Evolutionary conservation across 1,140 invertebrate genomes (phyloP).

Genomic region (Drosophila bocki): DNA sequence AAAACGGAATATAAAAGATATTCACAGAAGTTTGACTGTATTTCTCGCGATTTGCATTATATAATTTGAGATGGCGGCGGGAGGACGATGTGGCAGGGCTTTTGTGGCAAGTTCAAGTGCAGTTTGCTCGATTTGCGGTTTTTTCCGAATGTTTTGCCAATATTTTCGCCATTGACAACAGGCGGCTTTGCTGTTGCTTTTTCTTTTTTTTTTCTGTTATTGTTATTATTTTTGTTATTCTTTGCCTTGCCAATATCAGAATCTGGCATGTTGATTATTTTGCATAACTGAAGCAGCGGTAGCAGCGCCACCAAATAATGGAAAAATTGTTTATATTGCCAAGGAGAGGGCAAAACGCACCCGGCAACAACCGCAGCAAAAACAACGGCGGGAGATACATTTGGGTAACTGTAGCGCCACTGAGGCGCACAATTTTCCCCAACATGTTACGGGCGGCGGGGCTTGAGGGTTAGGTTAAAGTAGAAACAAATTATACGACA

Average conservation of each 20-base stretch:
- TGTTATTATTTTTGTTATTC: conserved; percentile 47
- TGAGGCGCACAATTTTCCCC: conserved; percentile 78
- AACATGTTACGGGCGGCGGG: conserved; percentile 29
- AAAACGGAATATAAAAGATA: not conserved
- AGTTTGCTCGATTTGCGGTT: conserved; percentile 59
- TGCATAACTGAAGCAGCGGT: conserved; percentile 46
- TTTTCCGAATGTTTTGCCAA: conserved; percentile 76
- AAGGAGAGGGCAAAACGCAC: conserved; percentile 38
- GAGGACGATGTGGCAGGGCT: conserved; percentile 59
- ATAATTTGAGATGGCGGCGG: conserved; percentile 67
- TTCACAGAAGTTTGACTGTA: conserved; percentile 6
- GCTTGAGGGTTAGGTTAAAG: conserved; percentile 67
- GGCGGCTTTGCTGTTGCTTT: conserved; percentile 29
- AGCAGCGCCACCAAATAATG: conserved; percentile 32
- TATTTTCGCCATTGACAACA: conserved; percentile 77
- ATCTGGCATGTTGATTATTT: conserved; percentile 59
- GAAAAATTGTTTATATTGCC: conserved; percentile 57
- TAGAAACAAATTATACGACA: conserved; percentile 82
- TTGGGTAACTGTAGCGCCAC: conserved; percentile 60
- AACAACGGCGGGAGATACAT: conserved; percentile 27
- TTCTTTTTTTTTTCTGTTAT: conserved; percentile 27
- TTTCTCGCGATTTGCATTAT: conserved; percentile 62
- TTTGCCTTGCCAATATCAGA: conserved; percentile 50
- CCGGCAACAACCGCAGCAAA: conserved; percentile 23
- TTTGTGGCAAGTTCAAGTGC: conserved; percentile 80